These are phyloP conservation scores for Sebastes fasciatus DNA, from an alignment of 2,113 vertebrate species.

Conservation along the genomic window DNA sequence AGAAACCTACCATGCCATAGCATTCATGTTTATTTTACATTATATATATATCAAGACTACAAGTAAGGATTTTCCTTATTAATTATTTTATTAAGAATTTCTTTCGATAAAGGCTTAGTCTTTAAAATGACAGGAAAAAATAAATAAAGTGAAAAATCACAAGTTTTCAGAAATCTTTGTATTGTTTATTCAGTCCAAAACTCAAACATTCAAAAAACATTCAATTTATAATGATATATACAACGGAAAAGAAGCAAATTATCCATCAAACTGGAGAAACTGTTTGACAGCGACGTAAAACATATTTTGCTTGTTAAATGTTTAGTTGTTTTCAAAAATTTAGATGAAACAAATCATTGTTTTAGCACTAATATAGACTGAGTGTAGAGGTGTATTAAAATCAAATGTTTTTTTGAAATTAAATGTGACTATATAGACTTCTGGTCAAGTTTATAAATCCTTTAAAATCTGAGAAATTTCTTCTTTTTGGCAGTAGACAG, in stretches of 20 bases:
- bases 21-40: neutral
- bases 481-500: constrained; percentile 26
- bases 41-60: neutral
- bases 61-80: neutral
- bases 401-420: neutral
- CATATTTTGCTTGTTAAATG: neutral
- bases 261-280: neutral
- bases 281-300: neutral
- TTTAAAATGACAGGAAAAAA: neutral
- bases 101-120: neutral
- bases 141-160: neutral
- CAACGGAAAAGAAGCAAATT: neutral
- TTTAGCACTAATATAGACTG: neutral
- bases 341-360: neutral
- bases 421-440: neutral
- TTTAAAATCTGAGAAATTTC: constrained; percentile 6
- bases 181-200: neutral
- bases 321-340: neutral
- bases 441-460: constrained; percentile 21
- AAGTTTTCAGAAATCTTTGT: neutral
- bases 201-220: neutral
- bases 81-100: too few relatives aligned
- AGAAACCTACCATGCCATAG: neutral
- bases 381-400: neutral
- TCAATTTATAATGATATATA: neutral